phyloP scores from a whole-genome alignment of 2,797 vertebrate species.

The Luscinia megarhynchos region DNA sequence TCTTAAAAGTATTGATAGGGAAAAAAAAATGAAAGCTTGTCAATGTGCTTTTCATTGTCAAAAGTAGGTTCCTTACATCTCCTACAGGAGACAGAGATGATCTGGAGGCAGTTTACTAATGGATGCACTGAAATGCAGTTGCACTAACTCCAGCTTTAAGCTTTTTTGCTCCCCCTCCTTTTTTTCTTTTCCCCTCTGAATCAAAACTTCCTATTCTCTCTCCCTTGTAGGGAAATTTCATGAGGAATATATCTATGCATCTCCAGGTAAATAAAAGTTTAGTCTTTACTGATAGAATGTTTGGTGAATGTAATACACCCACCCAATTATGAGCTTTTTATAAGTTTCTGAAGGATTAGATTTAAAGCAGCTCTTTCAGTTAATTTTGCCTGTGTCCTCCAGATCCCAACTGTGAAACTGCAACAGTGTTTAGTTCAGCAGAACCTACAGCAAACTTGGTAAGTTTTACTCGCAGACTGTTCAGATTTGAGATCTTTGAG shows the following conservation, averaged over 20 bases:
- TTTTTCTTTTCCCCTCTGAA: rapidly evolving
- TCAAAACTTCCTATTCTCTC: not conserved
- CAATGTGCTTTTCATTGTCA: not conserved
- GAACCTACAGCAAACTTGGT: slow-evolving; percentile 87
- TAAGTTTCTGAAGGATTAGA: not conserved
- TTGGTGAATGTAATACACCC: not conserved
- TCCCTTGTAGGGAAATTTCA: slow-evolving; percentile 81
- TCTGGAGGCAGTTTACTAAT: not conserved
- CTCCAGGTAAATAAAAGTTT: slow-evolving; percentile 70
- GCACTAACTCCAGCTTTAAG: not conserved
- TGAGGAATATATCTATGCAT: slow-evolving; percentile 85
- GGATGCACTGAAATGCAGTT: not conserved
- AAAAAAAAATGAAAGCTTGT: not conserved
- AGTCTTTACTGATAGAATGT: not conserved
- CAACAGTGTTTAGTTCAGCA: slow-evolving; percentile 79
- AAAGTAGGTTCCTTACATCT: not conserved
- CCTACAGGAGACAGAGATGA: not conserved
- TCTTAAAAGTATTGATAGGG: not conserved
- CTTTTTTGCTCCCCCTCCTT: not conserved
- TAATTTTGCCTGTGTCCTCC: slow-evolving; percentile 39
- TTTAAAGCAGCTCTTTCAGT: not conserved
- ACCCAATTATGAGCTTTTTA: not conserved
- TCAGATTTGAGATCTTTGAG: not conserved
- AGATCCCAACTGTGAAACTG: slow-evolving; percentile 86
- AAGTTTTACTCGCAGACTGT: slow-evolving; percentile 43